A percentile compares a stretch with the other conserved stretches of the same genome.
Evolutionary conservation across 2,113 vertebrate species (phyloP).

Genomic region (Alethe castanea): DNA sequence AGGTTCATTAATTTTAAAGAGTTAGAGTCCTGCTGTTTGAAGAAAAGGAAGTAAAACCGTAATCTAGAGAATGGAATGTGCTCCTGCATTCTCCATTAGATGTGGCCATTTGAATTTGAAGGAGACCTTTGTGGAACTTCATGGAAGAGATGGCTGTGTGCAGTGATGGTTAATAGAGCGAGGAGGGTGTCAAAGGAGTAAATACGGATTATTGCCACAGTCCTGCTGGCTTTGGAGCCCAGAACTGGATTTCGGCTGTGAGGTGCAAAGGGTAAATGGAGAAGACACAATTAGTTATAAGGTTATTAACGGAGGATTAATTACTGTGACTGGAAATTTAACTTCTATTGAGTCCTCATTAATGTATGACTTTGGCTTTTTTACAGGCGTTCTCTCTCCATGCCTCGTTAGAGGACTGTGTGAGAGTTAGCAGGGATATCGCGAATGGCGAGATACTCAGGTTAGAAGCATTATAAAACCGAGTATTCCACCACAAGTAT

Average conservation of each 20-base stretch:
- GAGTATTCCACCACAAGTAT: fast-evolving
- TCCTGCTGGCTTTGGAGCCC: too few relatives aligned
- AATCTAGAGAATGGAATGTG: background rate
- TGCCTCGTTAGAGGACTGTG: background rate
- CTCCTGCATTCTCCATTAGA: background rate
- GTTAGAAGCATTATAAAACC: background rate
- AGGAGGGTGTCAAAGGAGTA: fast-evolving
- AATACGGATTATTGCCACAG: background rate
- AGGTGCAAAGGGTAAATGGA: background rate
- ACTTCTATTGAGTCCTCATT: background rate
- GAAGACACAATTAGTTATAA: background rate
- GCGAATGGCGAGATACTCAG: background rate
- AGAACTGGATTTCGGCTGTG: too few relatives aligned
- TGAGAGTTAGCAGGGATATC: fast-evolving
- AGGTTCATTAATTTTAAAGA: background rate
- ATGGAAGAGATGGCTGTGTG: too few relatives aligned
- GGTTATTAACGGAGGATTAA: background rate
- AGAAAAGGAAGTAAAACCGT: background rate
- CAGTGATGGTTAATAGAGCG: fast-evolving
- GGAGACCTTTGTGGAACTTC: background rate
- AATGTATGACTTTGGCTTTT: fast-evolving
- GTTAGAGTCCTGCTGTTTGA: background rate
- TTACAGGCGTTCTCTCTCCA: background rate
- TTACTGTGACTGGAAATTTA: background rate
- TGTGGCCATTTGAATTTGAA: too few relatives aligned